Base-by-base conservation (phyloP, 2,113 vertebrate species). In the Brachirus orientalis region DNA sequence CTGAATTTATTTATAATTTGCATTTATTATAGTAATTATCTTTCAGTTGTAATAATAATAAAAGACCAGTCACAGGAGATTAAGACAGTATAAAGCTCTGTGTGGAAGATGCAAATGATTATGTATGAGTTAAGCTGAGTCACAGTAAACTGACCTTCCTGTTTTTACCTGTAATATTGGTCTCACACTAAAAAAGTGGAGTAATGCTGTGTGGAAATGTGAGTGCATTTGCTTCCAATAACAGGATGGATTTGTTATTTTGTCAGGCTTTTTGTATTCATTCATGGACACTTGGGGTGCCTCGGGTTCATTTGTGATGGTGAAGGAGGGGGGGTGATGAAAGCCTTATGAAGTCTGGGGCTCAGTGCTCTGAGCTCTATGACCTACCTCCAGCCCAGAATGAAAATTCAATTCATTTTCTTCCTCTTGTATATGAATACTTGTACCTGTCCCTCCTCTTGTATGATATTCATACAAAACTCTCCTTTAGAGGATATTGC, bases 271-370 rank as follows among this genome's bases (percentile, higher is more conserved):
- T 86, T 79, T 73, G 53, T 74, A 71, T 82, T 89, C 72, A 50
- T 77, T 52, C 41, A 46, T 56, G 50, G 73, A 50, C 64, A 75
- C 64, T 59, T 10, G 8, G 56, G 72, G 22, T 44, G 56, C 19
- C 43, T 50, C 1, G 44, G 36, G 43, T 72, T 69, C 40, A 81
- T 78, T 81, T 76, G 73, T 41, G 78, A 11, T 53, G 36, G 63
- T 63, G 59, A 69, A 45, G 35, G n/a, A 43, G 17, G 33, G 13
- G 28, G 46, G 63, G 63, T 79, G 77, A 75, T 75, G 75, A 84
- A 86, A 77, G 74, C 53, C 74, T 80, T 81, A 82, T 84, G 65
- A 64, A 74, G 62, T 74, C 68, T 51, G 28, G 60, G 60, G 63
- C 59, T 66, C 28, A 41, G 58, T 68, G 48, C 47, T 73, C 47